phyloP scores from a whole-genome alignment of 2,888 invertebrate genomes.

The Euproctis similis region DNA sequence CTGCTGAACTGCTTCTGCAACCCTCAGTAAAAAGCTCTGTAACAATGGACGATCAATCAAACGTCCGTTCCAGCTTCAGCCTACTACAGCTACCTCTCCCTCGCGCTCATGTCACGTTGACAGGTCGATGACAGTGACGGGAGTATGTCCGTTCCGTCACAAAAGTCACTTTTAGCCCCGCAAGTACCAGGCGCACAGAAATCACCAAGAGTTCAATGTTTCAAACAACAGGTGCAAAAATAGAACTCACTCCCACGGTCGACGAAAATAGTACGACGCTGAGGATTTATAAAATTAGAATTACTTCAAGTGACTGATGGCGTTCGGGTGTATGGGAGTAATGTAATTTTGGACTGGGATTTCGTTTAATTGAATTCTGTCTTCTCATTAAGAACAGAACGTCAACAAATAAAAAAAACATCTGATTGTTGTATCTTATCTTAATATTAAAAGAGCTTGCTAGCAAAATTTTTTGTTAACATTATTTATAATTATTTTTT shows the following conservation, averaged over 20 bases:
- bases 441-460: no score
- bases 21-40: slow-evolving; percentile 7
- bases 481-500: no score
- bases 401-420: no score
- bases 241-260: slow-evolving; percentile 55
- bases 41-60: slow-evolving; percentile 15
- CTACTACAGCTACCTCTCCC: slow-evolving; percentile 16
- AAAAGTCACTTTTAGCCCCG: slow-evolving; percentile 52
- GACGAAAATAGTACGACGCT: slow-evolving; percentile 45
- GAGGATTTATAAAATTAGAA: slow-evolving; percentile 30
- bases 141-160: slow-evolving; percentile 67
- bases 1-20: slow-evolving; percentile 2
- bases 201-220: slow-evolving; percentile 26
- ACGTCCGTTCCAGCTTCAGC: slow-evolving; percentile 8
- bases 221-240: slow-evolving; percentile 48
- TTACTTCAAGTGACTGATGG: slow-evolving; percentile 20
- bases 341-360: neutral
- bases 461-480: no score
- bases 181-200: slow-evolving; percentile 61
- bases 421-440: no score
- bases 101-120: slow-evolving; percentile 31
- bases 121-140: slow-evolving; percentile 49
- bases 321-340: neutral
- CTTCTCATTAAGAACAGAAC: no score
- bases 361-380: neutral